Evolutionary conservation across 2,888 invertebrate species (phyloP).

Genomic region (Tachina lurida): DNA sequence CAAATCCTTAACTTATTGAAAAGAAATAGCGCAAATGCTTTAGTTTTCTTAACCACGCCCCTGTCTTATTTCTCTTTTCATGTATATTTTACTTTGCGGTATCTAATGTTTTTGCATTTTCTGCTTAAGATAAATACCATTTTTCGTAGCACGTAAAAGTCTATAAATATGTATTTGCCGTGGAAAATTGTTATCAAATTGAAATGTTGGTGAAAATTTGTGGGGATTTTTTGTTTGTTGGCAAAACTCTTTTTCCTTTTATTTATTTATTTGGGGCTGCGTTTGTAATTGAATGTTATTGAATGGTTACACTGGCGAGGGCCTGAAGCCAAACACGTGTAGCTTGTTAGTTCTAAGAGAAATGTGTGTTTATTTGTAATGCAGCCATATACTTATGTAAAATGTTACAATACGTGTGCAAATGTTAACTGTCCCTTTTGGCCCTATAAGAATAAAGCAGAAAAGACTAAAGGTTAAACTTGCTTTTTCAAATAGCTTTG

Average conservation of each 20-base stretch:
- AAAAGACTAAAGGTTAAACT: conserved; percentile 47
- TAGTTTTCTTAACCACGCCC: background rate
- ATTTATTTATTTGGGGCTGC: background rate
- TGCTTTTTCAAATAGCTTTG: background rate
- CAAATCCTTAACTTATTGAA: background rate
- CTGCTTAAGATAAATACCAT: conserved; percentile 50
- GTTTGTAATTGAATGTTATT: conserved; percentile 54
- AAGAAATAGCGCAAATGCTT: background rate
- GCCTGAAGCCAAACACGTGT: conserved; percentile 65
- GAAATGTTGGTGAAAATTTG: conserved; percentile 69
- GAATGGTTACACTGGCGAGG: conserved; percentile 11
- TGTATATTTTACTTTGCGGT: background rate
- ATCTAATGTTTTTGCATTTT: conserved; percentile 20
- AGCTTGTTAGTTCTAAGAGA: conserved; percentile 38
- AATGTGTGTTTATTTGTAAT: conserved; percentile 6
- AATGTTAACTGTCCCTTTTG: conserved; percentile 21
- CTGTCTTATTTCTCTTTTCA: conserved; percentile 19
- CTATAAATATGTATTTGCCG: conserved; percentile 67
- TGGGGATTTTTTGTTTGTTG: conserved; percentile 13
- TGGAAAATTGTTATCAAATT: conserved; percentile 70
- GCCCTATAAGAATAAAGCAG: background rate
- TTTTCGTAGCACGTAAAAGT: conserved; percentile 57
- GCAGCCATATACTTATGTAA: conserved; percentile 1
- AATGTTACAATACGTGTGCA: background rate
- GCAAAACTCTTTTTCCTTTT: background rate